Base-by-base conservation (phyloP, 2,797 vertebrate genomes). In the Oreochromis grahami region DNA sequence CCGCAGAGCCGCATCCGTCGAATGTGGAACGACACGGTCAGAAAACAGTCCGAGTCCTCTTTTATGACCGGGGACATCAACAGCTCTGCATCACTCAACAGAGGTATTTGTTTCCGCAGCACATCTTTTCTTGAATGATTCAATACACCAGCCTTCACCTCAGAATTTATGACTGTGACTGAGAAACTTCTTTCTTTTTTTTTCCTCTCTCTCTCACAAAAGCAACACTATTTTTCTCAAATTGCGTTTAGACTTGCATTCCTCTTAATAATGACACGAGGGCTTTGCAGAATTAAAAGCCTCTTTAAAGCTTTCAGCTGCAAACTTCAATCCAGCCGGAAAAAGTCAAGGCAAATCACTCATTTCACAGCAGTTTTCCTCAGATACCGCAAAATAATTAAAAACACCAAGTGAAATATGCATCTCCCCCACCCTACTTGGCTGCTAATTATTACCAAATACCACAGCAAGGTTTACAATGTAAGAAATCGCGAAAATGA, bases 11-110 rank as follows among this genome's bases (percentile, higher is more conserved):
- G 98, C 80, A 99, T 99, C 92, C 98, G 99, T 86, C 97, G 99
- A 90, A 99, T 99, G 99, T 99, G 99, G 99, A 99, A 99, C 79
- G 99, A 99, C 96, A 99, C 99, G 0, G 99, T 99, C 90, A 96
- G 99, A 93, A 99, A 99, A 90, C 99, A 99, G 96, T 98, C 99
- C 0, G 99, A 99, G 94, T 99, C 99, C 68, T 99, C 99, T 90
- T 99, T 99, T 92, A 99, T 99, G 96, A 99, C 99, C 32, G 99
- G 98, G 63, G 99, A 99, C 96, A 98, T 99, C 97, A 99, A 99
- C 97, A 99, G 98, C 95, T 99, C 98, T 21, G 98, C 98, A 0
- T 99, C 99, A 77, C 97, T 99, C 94, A 99, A 99, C 97, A 98
- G 99, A 99, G 99, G 99, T 99, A 98, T 95, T 95, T 96, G 94